phyloP scores from a whole-genome alignment of 1,140 invertebrate species.

The Gerris buenoi region DNA sequence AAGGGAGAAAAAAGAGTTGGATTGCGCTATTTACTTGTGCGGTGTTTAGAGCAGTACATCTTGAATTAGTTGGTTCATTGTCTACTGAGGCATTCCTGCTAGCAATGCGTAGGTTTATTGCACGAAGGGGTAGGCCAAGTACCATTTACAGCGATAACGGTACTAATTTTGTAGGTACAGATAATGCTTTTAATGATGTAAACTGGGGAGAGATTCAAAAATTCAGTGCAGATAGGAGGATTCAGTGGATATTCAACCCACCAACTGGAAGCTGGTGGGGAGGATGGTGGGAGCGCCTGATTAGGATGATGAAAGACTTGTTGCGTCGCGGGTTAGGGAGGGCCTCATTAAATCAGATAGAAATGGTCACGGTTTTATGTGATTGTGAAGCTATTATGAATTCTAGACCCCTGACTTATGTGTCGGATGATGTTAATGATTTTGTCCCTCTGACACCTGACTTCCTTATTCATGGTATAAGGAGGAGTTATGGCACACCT shows the following conservation, averaged over 20 bases:
- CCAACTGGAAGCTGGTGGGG: background rate
- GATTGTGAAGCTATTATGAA: background rate
- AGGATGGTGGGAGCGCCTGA: background rate
- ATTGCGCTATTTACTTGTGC: slow-evolving; percentile 28
- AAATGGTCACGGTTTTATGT: background rate
- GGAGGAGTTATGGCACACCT: background rate
- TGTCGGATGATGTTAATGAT: background rate
- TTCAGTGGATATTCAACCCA: background rate
- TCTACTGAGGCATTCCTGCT: slow-evolving; percentile 23
- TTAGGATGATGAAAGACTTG: background rate
- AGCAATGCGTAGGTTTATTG: slow-evolving; percentile 25
- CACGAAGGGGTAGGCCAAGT: slow-evolving; percentile 23
- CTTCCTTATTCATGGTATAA: background rate
- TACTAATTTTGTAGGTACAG: slow-evolving; percentile 17
- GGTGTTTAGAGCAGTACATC: slow-evolving; percentile 26
- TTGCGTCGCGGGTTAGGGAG: background rate
- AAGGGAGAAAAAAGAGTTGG: slow-evolving; percentile 22
- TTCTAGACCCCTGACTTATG: background rate
- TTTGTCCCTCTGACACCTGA: background rate
- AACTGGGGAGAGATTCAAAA: background rate
- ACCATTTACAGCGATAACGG: slow-evolving; percentile 30
- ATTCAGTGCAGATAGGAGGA: background rate
- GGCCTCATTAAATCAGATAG: background rate
- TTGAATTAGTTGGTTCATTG: slow-evolving; percentile 25
- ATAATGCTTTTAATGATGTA: background rate